Evolutionary conservation across 1,140 invertebrate species (phyloP).

Genomic region (Dinoponera quadriceps): DNA sequence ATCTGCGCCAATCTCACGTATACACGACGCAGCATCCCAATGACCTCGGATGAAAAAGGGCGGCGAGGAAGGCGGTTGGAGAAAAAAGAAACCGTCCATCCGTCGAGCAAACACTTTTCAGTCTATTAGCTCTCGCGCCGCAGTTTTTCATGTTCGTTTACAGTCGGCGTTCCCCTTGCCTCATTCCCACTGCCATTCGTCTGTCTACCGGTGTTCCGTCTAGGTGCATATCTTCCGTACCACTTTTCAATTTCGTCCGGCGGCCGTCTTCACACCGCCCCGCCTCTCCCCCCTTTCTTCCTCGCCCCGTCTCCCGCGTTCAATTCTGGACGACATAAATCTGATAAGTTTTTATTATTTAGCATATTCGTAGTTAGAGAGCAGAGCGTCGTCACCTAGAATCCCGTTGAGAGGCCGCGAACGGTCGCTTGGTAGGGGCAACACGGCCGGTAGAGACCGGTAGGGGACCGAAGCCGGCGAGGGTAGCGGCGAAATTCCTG

Average conservation of each 20-base stretch:
- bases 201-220: conserved; percentile 71
- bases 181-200: conserved; percentile 68
- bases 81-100: conserved; percentile 44
- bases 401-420: conserved; percentile 26
- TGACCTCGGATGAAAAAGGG: conserved; percentile 53
- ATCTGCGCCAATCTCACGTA: conserved; percentile 56
- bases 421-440: conserved; percentile 41
- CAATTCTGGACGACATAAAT: conserved; percentile 67
- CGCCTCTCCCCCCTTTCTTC: background rate
- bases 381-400: conserved; percentile 45
- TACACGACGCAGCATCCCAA: conserved; percentile 56
- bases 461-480: conserved; percentile 49
- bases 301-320: background rate
- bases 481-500: conserved; percentile 67
- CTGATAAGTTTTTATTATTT: conserved; percentile 82
- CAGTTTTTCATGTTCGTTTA: conserved; percentile 73
- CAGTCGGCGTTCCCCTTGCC: conserved; percentile 67
- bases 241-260: conserved; percentile 80
- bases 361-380: conserved; percentile 55
- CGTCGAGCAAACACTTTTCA: conserved; percentile 67
- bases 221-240: conserved; percentile 68
- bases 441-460: conserved; percentile 28
- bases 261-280: conserved; percentile 36
- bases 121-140: conserved; percentile 56
- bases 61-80: conserved; percentile 39